phyloP scores from a whole-genome alignment of 2,113 vertebrate species.

The Gopherus evgoodei region DNA sequence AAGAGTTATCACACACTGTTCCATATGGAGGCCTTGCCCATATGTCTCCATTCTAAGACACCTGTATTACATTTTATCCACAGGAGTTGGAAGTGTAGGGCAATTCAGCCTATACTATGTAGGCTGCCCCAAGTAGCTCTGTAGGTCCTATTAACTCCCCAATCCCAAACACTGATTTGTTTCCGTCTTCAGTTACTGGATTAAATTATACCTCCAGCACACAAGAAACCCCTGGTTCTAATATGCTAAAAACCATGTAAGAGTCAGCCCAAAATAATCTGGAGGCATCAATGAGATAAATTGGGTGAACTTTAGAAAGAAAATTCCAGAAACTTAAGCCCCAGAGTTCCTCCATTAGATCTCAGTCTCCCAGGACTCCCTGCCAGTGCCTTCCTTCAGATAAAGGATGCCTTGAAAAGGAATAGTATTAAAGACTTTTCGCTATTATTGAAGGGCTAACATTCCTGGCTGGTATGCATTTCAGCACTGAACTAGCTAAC shows the following conservation, averaged over 20 bases:
- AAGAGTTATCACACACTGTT: neutral
- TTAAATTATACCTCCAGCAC: neutral
- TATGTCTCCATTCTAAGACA: neutral
- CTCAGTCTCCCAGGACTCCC: neutral
- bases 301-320: neutral
- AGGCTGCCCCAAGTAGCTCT: neutral
- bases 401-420: neutral
- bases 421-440: neutral
- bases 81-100: neutral
- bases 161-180: neutral
- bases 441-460: neutral
- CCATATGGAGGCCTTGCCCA: neutral
- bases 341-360: neutral
- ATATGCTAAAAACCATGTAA: neutral
- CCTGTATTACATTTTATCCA: neutral
- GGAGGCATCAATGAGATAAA: neutral
- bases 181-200: neutral
- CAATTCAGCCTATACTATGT: neutral
- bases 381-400: neutral
- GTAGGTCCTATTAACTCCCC: neutral
- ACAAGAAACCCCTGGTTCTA: neutral
- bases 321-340: neutral
- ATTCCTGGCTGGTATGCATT: neutral
- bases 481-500: neutral
- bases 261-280: neutral